These are phyloP conservation scores for Zenarchopterus dispar DNA, from an alignment of 2,797 vertebrate species.

Conservation along the genomic window DNA sequence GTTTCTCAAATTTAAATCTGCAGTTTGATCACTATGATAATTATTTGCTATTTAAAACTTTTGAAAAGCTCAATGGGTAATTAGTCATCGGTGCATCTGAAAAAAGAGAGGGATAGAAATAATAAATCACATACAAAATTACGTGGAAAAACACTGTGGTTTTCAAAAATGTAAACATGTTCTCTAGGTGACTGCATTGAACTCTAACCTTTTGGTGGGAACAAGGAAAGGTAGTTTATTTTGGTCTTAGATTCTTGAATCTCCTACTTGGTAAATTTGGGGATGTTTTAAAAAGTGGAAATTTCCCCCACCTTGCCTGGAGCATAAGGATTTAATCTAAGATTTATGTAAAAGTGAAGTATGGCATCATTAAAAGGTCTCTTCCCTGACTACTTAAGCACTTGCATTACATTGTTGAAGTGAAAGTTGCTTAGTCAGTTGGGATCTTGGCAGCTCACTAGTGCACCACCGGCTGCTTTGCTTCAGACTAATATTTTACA, in stretches of 20 bases:
- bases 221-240: background rate
- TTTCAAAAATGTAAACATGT: background rate
- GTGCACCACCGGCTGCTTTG: conserved; percentile 1
- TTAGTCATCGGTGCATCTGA: no score
- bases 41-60: no score
- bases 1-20: no score
- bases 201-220: background rate
- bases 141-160: background rate
- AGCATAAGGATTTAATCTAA: no score
- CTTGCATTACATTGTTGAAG: background rate
- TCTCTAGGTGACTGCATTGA: background rate
- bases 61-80: no score
- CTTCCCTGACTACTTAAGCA: background rate
- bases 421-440: conserved; percentile 7
- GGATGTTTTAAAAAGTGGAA: no score
- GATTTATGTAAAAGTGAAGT: background rate
- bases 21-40: no score
- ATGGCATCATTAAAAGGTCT: background rate
- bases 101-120: background rate
- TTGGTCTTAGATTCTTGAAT: background rate
- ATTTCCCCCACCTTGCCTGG: no score
- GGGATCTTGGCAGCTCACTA: conserved; percentile 1
- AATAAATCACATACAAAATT: background rate
- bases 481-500: background rate
- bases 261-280: background rate